Base-by-base conservation (phyloP, 2,113 vertebrate genomes). In the Patagioenas fasciata region DNA sequence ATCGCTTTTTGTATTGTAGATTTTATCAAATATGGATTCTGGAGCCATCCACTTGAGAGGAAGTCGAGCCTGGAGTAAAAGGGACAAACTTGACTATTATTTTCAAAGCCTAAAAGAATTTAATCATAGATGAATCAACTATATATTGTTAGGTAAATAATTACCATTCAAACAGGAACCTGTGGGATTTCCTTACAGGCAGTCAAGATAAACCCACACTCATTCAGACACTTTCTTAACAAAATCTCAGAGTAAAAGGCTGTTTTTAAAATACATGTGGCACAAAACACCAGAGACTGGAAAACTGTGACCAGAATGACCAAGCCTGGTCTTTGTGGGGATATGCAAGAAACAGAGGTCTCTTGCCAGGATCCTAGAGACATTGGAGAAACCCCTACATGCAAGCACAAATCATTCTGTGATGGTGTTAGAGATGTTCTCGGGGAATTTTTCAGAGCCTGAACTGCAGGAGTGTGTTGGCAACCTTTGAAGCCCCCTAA, bases 31-130 rank as follows among this genome's bases (percentile, higher is more conserved):
- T 96, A 99, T 99, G 57, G 99, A 99, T 96, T 99, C 99, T 6
- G 99, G 99, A 94, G 99, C 99, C 99, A 99, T 99, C 99, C 99
- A 99, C 89, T 99, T 99, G 81, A 99, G 98, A 69, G 99, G 99
- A 88, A 99, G 98, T 29, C 99, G 98, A 36, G 99, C 98, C 99
- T 99, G 96, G 51, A 97, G 97, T 67, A 98, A 88, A 88, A 92
- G 38, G 84, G 83, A 95, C 88, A 92, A 79, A 53, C 65, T 54
- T 85, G 95, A 87, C 81, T 81, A 64, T 88, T 91, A 88, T 82
- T 93, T 88, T 94, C 84, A 88, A 88, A 93, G 78, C 65, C 47
- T 84, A 32, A 48, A 85, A 86, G 42, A 93, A 95, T 90, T 92
- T 94, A 94, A 91, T 91, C 53, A 0, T 44, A 85, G 85, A 88